Base-by-base conservation (phyloP, 1,140 invertebrate genomes). In the Linepithema humile region DNA sequence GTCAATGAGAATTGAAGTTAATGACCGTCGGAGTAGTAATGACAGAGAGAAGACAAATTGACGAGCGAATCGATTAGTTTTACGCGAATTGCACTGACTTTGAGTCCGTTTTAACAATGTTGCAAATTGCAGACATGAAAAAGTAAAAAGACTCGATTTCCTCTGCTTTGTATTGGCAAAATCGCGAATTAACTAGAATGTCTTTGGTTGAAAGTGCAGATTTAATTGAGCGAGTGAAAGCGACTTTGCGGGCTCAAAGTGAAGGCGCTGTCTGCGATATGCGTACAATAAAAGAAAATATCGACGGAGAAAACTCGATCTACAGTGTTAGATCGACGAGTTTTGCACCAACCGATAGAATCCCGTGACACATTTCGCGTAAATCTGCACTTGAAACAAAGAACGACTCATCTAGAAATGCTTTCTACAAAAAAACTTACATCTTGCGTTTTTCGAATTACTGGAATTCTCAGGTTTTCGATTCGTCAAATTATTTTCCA, bases 161-260 rank as follows among this genome's bases (percentile, higher is more conserved):
- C 67, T 32, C 48, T 12, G 23, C 3, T 23, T 77, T 15, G 35
- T 20, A 0, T 26, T 32, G 2, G 53, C 57, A 64, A 70, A 77
- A 87, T 83, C 62, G 48, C 64, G 43, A 65, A 55, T 50, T 48
- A 83, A 77, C 77, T 86, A 72, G 85, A 78, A 50, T 82, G 75
- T 87, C 75, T 82, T 82, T 70, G 62, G 64, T 87, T 67, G 85
- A 87, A 88, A 88, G 87, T 77, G 43, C 43, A n/a, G 38, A 77
- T 10, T 88, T 88, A 88, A 88, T 88, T 87, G 87, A 88, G 32
- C 82, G 74, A 43, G 86, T 84, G 86, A 88, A 88, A 88, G 87
- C 87, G 74, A 82, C 74, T 88, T 69, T 62, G 62, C 60, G 70
- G 87, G 55, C 85, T 80, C 40, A 69, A 75, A 87, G 87, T 87